Percentiles rank a stretch among this genome's conserved stretches.
These are phyloP conservation scores for Syngnathus rostellatus DNA, from an alignment of 2,797 vertebrate species.

Conservation along the genomic window DNA sequence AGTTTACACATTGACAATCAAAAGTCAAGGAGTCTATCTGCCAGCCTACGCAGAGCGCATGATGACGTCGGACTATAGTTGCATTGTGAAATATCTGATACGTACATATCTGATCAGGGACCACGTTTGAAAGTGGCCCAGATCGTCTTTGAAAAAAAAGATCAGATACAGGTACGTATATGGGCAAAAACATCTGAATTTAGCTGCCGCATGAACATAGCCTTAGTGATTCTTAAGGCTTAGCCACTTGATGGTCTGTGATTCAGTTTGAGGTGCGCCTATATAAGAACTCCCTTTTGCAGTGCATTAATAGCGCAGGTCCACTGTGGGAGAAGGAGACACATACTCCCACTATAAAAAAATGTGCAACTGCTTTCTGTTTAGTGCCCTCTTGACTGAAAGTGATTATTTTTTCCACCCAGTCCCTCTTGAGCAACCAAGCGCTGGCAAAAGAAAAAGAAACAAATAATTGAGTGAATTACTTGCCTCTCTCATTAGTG, in stretches of 20 bases:
- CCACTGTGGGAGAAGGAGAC: constrained; percentile 19
- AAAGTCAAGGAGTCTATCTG: too few species aligned
- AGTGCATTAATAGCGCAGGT: constrained; percentile 14
- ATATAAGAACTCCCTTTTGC: constrained; percentile 28
- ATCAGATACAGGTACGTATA: too few species aligned
- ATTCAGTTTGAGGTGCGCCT: constrained; percentile 24
- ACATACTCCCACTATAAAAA: constrained; percentile 21
- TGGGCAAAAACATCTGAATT: too few species aligned
- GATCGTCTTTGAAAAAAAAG: too few species aligned
- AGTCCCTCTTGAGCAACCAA: constrained; percentile 15
- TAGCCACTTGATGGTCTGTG: constrained; percentile 40
- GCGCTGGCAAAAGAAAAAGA: constrained; percentile 4
- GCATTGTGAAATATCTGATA: too few species aligned
- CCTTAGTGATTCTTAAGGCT: constrained; percentile 32
- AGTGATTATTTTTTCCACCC: constrained; percentile 5
- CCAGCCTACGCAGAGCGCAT: too few species aligned
- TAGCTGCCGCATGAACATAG: too few species aligned
- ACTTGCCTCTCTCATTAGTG: constrained; percentile 4
- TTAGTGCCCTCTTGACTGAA: constrained; percentile 18
- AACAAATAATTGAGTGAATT: constrained; percentile 8
- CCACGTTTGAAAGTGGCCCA: too few species aligned
- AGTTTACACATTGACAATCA: too few species aligned
- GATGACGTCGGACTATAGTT: too few species aligned
- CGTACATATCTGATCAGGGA: too few species aligned
- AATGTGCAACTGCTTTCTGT: constrained; percentile 21